Evolutionary conservation across 53 echinoderm and acorn worm genomes (phyloP), one percentile per base, ranked within the genome.

Genomic region (Holothuria leucospilota): DNA sequence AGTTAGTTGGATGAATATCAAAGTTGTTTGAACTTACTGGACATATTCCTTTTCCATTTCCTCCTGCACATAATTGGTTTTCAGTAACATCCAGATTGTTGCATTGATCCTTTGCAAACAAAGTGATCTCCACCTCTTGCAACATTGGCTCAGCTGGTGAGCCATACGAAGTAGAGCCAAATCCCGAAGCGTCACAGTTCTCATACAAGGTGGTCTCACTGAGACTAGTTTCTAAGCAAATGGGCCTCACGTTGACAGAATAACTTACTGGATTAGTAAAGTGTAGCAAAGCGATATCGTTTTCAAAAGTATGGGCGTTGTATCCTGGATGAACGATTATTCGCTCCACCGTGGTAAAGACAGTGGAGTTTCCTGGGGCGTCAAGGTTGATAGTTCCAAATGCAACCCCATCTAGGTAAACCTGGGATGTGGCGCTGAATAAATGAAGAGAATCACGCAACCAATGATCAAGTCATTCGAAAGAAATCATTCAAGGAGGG

Each of bases 61-160:
- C 78, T 6, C 78, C 78, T n/a, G 78, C 78, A 53, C 78, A 78
- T 24, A 78, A 51, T 21, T 78, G 78, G 51, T 78, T 78, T 23
- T 78, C 78, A n/a, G 78, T 23, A 28, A 78, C 20, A 59, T 59
- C 26, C 2, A 78, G 21, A 25, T 46, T 28, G 13, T 51, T 24
- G 29, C 78, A 78, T 59, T 53, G 46, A 28, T 78, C 78, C 9
- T 78, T 78, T 20, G 15, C 29, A 23, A 46, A 56, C 58, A 78
- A 59, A 12, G 49, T 24, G 12, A 78, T 11, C 49, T 41, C 78
- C 23, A 78, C 78, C 59, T 78, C 78, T 53, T 78, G 78, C 25
- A 78, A 59, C 3, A 56, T 25, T 26, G 53, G 20, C 7, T 53
- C 11, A 16, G 29, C 18, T 5, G 25, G 14, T 8, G 41, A 29